Conservation (phyloP, 1,140 invertebrate species). For the Coenobita brevimanus region DNA sequence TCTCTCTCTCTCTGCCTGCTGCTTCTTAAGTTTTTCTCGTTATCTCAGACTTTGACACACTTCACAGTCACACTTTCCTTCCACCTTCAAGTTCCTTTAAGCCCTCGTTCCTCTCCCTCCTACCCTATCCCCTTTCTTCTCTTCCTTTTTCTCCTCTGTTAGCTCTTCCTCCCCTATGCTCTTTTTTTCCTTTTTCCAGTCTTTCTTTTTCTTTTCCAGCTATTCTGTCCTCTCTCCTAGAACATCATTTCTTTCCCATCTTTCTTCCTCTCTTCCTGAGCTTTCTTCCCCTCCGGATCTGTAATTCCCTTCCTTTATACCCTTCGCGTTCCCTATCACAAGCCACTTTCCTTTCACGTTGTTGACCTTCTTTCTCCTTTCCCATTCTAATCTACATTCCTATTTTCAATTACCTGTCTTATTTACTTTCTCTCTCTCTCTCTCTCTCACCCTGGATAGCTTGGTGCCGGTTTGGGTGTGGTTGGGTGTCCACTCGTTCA, state of each 20-base stretch:
- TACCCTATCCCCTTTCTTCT: no score
- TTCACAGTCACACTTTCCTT: no score
- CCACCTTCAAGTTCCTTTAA: no score
- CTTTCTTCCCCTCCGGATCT: not conserved
- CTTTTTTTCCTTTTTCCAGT: not conserved
- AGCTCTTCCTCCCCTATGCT: not conserved
- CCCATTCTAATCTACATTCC: not conserved
- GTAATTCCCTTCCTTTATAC: not conserved
- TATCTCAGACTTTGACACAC: no score
- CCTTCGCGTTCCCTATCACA: not conserved
- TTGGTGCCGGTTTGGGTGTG: slow-evolving; percentile 49
- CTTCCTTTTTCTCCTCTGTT: not conserved
- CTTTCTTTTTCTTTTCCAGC: not conserved
- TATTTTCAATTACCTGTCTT: not conserved
- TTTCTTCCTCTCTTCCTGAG: not conserved
- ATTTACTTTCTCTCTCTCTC: no score
- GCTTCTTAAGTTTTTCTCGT: no score
- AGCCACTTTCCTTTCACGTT: not conserved
- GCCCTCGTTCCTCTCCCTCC: no score
- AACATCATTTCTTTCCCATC: not conserved
- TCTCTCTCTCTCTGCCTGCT: no score
- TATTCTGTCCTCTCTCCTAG: not conserved
- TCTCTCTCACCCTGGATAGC: slow-evolving; percentile 46
- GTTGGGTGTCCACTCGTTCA: slow-evolving; percentile 69
- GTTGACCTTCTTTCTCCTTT: not conserved